These are phyloP conservation scores for Sminthurinus aureus DNA, from an alignment of 2,888 invertebrate species.

Conservation along the genomic window DNA sequence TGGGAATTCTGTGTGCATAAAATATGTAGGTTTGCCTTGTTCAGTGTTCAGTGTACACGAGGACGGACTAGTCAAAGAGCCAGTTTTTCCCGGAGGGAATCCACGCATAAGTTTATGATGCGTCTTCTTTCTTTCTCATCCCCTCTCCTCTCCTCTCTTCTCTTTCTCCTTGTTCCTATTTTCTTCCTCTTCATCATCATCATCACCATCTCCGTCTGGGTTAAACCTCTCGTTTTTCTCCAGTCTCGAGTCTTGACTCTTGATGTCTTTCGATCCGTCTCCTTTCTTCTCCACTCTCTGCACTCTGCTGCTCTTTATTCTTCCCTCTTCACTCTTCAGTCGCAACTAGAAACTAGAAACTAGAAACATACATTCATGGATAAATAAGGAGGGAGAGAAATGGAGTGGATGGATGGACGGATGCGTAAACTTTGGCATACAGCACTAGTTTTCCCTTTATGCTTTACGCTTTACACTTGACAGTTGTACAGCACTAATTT, in stretches of 20 bases:
- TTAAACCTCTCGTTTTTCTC: too few relatives aligned
- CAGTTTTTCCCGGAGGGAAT: slow-evolving; percentile 5
- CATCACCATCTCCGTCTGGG: too few relatives aligned
- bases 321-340: background rate
- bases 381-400: background rate
- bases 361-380: background rate
- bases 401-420: background rate
- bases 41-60: background rate
- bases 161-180: too few relatives aligned
- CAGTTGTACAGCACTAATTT: background rate
- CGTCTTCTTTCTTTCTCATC: background rate
- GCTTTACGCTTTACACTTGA: too few relatives aligned
- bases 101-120: background rate
- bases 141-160: background rate
- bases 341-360: too few relatives aligned
- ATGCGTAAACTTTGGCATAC: background rate
- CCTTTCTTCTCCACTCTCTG: background rate
- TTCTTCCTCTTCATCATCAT: background rate
- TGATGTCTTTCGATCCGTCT: background rate
- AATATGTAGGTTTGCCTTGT: background rate
- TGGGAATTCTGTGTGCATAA: too few relatives aligned
- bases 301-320: background rate
- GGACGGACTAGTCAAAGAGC: background rate
- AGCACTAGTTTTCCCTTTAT: too few relatives aligned
- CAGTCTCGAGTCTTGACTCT: too few relatives aligned